phyloP scores from a whole-genome alignment of 2,113 vertebrate genomes.

The Ovibos moschatus region DNA sequence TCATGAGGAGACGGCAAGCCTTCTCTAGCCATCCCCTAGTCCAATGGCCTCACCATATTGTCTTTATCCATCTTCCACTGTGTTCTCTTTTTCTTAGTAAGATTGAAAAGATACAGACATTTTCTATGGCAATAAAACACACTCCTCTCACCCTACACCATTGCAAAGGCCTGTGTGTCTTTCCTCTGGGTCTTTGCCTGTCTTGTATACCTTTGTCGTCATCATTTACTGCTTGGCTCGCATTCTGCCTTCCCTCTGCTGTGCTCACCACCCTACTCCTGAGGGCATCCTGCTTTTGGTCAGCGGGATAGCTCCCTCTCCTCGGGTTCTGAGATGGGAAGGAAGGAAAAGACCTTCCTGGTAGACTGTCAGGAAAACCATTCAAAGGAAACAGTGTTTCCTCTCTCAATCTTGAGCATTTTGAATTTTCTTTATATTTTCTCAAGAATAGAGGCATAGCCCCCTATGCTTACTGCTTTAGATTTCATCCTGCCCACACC shows the following conservation, averaged over 20 bases:
- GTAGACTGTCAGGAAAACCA: not conserved
- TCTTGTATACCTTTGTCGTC: not conserved
- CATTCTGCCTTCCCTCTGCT: not conserved
- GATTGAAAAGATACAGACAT: not conserved
- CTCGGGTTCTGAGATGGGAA: not conserved
- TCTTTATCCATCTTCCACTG: not conserved
- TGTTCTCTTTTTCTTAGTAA: not conserved
- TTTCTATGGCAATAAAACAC: not conserved
- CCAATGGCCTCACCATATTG: not conserved
- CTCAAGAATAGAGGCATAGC: not conserved
- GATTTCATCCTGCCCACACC: not conserved
- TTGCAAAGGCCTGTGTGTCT: not conserved
- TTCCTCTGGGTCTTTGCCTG: not conserved
- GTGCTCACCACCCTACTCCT: accelerated
- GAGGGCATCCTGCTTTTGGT: not conserved
- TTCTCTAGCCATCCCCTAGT: not conserved
- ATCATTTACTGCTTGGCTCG: not conserved
- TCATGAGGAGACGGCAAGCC: not conserved
- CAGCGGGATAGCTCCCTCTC: not conserved
- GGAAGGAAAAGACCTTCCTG: not conserved
- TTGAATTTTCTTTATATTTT: not conserved
- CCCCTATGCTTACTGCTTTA: not conserved
- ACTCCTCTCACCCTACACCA: accelerated
- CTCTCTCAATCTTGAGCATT: not conserved
- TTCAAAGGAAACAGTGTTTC: not conserved